Conservation (phyloP, 2,797 vertebrate species). For the Anisognathus igniventris region DNA sequence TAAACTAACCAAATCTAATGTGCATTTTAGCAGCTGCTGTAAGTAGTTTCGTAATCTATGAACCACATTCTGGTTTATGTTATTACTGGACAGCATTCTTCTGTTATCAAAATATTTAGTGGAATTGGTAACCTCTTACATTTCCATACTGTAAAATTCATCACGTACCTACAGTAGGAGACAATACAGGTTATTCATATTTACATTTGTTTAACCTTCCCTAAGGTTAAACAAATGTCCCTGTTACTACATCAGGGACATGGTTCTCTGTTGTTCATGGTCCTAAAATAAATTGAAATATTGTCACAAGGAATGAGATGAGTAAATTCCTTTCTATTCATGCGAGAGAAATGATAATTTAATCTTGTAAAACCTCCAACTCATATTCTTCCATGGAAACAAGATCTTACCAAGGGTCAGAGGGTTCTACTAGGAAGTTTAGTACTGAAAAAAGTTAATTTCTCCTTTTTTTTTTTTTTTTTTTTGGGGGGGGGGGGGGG, state of each 20-base stretch:
- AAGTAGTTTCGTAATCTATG: background rate
- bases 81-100: background rate
- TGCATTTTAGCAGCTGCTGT: background rate
- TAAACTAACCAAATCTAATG: background rate
- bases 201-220: background rate
- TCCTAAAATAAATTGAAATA: constrained; percentile 13
- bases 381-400: background rate
- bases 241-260: background rate
- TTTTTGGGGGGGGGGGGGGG: rapidly evolving
- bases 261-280: background rate
- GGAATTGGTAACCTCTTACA: background rate
- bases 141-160: background rate
- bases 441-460: background rate
- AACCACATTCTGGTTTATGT: background rate
- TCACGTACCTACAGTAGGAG: background rate
- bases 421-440: background rate
- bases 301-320: background rate
- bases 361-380: background rate
- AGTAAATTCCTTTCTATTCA: background rate
- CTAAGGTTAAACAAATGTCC: no score
- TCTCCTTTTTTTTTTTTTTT: rapidly evolving
- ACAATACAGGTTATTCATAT: background rate
- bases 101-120: background rate
- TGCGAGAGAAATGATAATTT: background rate
- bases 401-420: background rate